phyloP scores from a whole-genome alignment of 1,140 invertebrate genomes.

The Ostrea edulis region DNA sequence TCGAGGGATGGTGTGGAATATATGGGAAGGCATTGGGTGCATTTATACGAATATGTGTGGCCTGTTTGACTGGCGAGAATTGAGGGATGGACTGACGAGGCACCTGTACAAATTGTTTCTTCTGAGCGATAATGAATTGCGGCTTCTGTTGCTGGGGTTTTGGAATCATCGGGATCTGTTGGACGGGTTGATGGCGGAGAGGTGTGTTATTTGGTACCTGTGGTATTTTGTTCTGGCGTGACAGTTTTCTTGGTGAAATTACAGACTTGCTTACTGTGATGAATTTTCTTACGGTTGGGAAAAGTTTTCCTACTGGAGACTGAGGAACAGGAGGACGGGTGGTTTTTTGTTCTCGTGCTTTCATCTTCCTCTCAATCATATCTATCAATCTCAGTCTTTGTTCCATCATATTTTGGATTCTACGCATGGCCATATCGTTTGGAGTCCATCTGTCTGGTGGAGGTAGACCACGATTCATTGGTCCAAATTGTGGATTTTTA shows the following conservation, averaged over 20 bases:
- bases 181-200: neutral
- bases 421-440: conserved; percentile 45
- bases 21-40: conserved; percentile 15
- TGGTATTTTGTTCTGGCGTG: neutral
- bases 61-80: neutral
- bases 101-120: conserved; percentile 18
- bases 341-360: neutral
- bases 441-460: conserved; percentile 39
- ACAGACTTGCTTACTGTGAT: conserved; percentile 4
- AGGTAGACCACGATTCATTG: conserved; percentile 11
- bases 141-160: conserved; percentile 1
- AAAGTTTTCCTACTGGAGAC: conserved; percentile 7
- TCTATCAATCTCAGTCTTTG: conserved; percentile 34
- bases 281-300: neutral
- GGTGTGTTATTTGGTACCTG: neutral
- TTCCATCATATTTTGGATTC: conserved; percentile 43
- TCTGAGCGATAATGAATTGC: conserved; percentile 13
- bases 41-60: neutral
- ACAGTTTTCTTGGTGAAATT: neutral
- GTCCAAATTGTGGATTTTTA: conserved; percentile 7
- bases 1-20: conserved; percentile 1
- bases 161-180: conserved; percentile 29
- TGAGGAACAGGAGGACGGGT: neutral
- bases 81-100: neutral
- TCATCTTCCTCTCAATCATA: conserved; percentile 42